Evolutionary conservation across 2,113 vertebrate genomes (phyloP).

Genomic region (Hassar affinis): DNA sequence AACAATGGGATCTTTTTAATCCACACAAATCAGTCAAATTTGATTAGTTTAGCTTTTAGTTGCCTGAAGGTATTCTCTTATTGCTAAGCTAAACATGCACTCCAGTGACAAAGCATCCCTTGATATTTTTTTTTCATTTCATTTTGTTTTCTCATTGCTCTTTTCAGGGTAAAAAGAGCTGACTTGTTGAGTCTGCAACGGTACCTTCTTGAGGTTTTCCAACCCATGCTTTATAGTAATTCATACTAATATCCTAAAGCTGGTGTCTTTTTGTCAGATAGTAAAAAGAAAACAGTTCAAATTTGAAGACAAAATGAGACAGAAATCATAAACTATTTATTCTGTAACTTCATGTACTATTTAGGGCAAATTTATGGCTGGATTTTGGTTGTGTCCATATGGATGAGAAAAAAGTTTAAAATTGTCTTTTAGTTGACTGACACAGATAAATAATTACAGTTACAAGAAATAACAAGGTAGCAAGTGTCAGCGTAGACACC

Average conservation of each 20-base stretch:
- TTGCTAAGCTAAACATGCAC: not conserved
- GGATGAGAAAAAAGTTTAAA: too few relatives aligned
- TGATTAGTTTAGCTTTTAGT: not conserved
- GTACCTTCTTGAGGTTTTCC: not conserved
- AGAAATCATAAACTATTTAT: not conserved
- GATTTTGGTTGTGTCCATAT: not conserved
- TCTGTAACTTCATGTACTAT: not conserved
- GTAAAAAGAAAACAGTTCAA: not conserved
- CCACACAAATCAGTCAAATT: constrained; percentile 6
- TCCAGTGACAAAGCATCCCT: not conserved
- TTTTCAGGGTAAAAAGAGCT: not conserved
- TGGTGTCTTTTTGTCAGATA: not conserved
- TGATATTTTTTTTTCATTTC: not conserved
- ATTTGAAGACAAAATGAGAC: not conserved
- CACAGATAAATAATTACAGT: not conserved
- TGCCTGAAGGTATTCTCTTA: constrained; percentile 10
- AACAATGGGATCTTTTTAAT: constrained; percentile 23
- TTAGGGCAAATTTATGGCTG: not conserved
- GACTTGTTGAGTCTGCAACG: not conserved
- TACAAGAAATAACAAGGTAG: not conserved
- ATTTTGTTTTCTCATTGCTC: not conserved
- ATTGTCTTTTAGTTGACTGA: not conserved
- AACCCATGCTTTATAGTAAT: not conserved
- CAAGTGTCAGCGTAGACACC: not conserved
- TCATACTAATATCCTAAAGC: not conserved